A percentile compares a stretch with the other conserved stretches of the same genome.
These are phyloP conservation scores for Gorilla gorilla DNA, from an alignment of 2,113 vertebrate species.

Conservation along the genomic window DNA sequence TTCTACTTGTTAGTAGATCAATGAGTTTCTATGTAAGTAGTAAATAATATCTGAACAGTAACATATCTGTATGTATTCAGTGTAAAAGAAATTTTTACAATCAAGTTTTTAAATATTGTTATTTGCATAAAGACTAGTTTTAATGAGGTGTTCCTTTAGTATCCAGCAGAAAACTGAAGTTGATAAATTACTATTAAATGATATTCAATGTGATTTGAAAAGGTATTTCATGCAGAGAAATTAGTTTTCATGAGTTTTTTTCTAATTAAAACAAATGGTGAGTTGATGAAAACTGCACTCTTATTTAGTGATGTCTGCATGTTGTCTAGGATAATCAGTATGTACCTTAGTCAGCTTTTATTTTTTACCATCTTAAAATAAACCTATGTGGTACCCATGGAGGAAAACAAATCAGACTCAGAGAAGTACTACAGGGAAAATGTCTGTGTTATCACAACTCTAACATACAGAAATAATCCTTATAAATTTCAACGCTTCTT, in stretches of 20 bases:
- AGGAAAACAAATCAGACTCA: neutral
- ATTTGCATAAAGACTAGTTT: neutral
- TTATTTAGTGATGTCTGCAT: fast-evolving
- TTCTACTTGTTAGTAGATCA: neutral
- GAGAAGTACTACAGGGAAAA: neutral
- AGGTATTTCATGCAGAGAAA: neutral
- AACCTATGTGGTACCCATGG: neutral
- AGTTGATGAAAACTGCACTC: neutral
- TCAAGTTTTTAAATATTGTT: neutral
- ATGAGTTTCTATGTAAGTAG: neutral
- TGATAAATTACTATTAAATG: neutral
- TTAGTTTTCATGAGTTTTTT: neutral
- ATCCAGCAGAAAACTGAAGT: neutral
- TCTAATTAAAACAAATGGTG: neutral
- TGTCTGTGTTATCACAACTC: fast-evolving
- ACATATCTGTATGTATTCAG: neutral
- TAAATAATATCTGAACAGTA: neutral
- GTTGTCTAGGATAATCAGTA: neutral
- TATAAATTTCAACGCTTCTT: neutral
- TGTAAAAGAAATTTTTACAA: neutral
- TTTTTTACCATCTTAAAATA: neutral
- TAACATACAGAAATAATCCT: neutral
- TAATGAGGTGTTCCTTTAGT: neutral
- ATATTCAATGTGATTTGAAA: neutral
- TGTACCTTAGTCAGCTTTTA: neutral